Base-by-base conservation (phyloP, 2,113 vertebrate genomes). In the Mormyrus iriodes region DNA sequence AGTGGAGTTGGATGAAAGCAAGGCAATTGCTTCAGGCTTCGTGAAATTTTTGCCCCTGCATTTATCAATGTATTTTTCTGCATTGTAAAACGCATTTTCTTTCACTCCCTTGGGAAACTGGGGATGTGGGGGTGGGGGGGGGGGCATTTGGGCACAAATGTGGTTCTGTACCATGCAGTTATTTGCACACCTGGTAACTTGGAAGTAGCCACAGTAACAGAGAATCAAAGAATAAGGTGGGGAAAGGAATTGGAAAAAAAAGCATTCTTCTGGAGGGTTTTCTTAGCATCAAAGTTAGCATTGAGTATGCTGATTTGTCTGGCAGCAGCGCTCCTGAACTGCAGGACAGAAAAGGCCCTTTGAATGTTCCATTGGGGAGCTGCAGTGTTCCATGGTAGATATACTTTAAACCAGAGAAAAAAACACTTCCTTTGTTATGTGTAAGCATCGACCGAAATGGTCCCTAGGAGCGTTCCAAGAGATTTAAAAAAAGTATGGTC, bases 401-500 rank as follows among this genome's bases (percentile, higher is more conserved):
- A 42, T 39, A 42, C 73, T 79, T 73, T 79, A 79, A 79, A 79
- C 27, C 39, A 42, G 39, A 35, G 39, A 76, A 76, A 79, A 79
- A 79, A 79, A 44, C n/a, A n/a, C 85, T 53, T 69, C 65, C 87
- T 76, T 51, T 88, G 46, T 88, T 76, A 51, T 35, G 42, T 49
- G 61, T 79, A 48, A 79, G 87, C 65, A 79, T 88, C 7, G 87
- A 73, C 65, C 49, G 31, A 88, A 88, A 76, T 51, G 87, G 58
- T 73, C 61, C 87, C 58, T 76, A 17, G 61, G 46, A 88, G 65
- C 87, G 48, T 46, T 61, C 61, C 10, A 88, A 76, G 65, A 27
- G 58, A 31, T 48, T 73, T 65, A 44, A 39, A 24, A 46, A 69
- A 44, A 88, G 24, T 27, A 49, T 48, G 42, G 21, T 42, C 87